A percentile compares a stretch with the other conserved stretches of the same genome.
Evolutionary conservation across 2,888 invertebrate genomes (phyloP).

Genomic region (Camponotus fellah): DNA sequence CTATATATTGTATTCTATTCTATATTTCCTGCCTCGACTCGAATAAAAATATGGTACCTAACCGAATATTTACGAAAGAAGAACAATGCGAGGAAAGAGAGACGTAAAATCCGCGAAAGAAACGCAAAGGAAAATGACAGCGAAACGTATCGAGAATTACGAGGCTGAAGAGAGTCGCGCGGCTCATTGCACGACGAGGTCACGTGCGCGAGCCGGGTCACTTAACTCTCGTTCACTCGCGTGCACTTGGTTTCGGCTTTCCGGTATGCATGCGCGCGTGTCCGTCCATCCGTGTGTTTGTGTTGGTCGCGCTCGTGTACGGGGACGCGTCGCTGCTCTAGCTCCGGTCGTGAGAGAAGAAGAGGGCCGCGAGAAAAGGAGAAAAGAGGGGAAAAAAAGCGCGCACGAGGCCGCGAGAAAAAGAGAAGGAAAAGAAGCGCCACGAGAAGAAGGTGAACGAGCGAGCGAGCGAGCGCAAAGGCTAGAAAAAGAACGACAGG

Average conservation of each 20-base stretch:
- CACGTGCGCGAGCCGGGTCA: constrained; percentile 77
- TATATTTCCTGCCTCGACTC: neutral
- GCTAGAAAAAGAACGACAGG: constrained; percentile 58
- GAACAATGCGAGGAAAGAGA: neutral
- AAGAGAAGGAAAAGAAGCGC: constrained; percentile 50
- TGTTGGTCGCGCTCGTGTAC: constrained; percentile 49
- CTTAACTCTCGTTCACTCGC: constrained; percentile 74
- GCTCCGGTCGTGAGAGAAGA: constrained; percentile 51
- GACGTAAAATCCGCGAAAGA: neutral
- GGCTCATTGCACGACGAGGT: constrained; percentile 77
- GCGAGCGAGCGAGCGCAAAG: constrained; percentile 36
- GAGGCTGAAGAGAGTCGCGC: constrained; percentile 71
- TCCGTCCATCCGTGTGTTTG: constrained; percentile 49
- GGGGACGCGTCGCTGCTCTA: constrained; percentile 55
- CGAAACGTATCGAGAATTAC: constrained; percentile 60
- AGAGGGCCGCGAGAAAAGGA: constrained; percentile 10
- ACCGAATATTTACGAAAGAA: neutral
- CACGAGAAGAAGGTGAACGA: constrained; percentile 18
- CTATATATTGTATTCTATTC: neutral
- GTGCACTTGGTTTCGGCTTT: constrained; percentile 70
- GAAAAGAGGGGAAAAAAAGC: constrained; percentile 17
- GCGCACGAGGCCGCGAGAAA: constrained; percentile 18
- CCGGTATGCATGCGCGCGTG: constrained; percentile 61
- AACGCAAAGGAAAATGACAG: constrained; percentile 16
- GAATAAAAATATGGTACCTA: neutral